Evolutionary conservation across 1,140 invertebrate genomes (phyloP).

Genomic region (Leptoteleia sp.): DNA sequence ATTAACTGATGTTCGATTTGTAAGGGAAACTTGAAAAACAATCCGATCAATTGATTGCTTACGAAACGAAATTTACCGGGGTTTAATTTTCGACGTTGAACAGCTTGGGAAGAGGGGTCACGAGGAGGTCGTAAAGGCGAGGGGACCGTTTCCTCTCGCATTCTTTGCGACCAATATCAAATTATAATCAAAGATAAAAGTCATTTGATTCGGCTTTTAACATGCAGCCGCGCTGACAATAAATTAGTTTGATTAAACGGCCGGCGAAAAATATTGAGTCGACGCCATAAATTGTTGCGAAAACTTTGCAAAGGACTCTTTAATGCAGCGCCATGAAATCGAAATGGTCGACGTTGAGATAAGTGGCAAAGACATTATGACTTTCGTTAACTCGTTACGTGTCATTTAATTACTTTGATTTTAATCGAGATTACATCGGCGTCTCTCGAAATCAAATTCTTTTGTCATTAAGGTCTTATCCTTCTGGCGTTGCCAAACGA

Average conservation of each 20-base stretch:
- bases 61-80: background rate
- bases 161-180: slow-evolving; percentile 11
- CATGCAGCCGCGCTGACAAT: slow-evolving; percentile 9
- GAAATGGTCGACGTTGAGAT: slow-evolving; percentile 5
- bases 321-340: slow-evolving; percentile 4
- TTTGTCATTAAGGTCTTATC: slow-evolving; percentile 49
- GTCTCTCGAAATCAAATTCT: slow-evolving; percentile 50
- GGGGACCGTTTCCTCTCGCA: background rate
- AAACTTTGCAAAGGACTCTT: slow-evolving; percentile 28
- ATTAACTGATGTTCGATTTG: slow-evolving; percentile 22
- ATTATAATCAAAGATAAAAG: too few species aligned
- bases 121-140: background rate
- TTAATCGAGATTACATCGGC: slow-evolving; percentile 51
- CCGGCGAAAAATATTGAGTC: slow-evolving; percentile 28
- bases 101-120: background rate
- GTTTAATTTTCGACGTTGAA: slow-evolving; percentile 2
- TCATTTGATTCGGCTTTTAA: slow-evolving; percentile 9
- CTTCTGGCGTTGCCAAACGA: slow-evolving; percentile 37
- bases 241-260: slow-evolving; percentile 37
- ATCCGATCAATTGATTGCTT: background rate
- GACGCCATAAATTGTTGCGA: slow-evolving; percentile 35
- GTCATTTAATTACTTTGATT: slow-evolving; percentile 58
- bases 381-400: slow-evolving; percentile 50
- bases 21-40: background rate
- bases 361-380: slow-evolving; percentile 46